These are phyloP conservation scores for Arenaria interpres DNA, from an alignment of 2,113 vertebrate species.

Conservation along the genomic window DNA sequence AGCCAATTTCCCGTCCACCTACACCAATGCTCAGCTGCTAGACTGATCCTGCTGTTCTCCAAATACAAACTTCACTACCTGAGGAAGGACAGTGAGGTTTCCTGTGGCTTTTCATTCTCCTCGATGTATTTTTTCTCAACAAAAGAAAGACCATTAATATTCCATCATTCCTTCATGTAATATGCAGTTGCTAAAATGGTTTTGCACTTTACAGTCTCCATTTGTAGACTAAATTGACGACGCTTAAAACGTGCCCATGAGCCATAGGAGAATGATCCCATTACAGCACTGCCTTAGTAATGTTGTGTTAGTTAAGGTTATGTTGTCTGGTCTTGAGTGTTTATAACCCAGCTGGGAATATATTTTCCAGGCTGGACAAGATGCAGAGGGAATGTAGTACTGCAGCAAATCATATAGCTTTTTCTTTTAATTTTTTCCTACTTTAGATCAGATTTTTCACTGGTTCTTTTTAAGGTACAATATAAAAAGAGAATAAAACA, in stretches of 20 bases:
- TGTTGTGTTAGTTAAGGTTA: constrained; percentile 39
- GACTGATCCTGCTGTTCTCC: background rate
- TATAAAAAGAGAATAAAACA: background rate
- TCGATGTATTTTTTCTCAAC: background rate
- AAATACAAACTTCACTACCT: background rate
- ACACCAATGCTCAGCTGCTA: background rate
- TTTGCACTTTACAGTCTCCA: constrained; percentile 18
- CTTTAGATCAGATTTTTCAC: background rate
- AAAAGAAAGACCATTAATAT: constrained; percentile 20
- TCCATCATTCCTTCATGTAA: background rate
- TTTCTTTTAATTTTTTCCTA: background rate
- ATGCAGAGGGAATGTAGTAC: background rate
- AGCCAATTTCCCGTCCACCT: background rate
- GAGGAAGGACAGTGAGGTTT: background rate
- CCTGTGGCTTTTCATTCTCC: background rate
- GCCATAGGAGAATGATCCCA: constrained; percentile 30
- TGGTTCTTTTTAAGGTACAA: background rate
- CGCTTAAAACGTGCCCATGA: constrained; percentile 44
- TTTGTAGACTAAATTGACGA: constrained; percentile 44
- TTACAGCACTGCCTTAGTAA: constrained; percentile 10
- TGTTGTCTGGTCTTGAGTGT: constrained; percentile 33
- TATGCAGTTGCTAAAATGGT: background rate
- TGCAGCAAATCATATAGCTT: background rate
- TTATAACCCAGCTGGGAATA: constrained; percentile 41
- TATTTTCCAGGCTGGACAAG: background rate